phyloP scores from a whole-genome alignment of 2,888 invertebrate species.

The Pyrgus malvae region DNA sequence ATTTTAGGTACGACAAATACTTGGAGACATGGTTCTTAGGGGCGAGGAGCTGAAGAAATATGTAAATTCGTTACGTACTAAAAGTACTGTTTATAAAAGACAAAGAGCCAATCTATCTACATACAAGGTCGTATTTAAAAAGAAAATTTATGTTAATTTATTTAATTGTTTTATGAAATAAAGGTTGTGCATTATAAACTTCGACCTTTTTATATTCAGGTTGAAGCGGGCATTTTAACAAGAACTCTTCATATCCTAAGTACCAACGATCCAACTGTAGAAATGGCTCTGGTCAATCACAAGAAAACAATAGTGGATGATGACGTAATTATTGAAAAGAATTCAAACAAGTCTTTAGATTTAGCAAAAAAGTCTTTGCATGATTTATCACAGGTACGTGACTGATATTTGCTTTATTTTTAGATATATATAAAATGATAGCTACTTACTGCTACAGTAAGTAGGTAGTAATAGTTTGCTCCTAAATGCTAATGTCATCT shows the following conservation, averaged over 20 bases:
- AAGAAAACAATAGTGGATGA: slow-evolving; percentile 76
- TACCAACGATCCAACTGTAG: slow-evolving; percentile 77
- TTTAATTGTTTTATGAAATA: background rate
- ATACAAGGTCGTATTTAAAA: slow-evolving; percentile 84
- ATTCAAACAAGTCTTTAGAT: slow-evolving; percentile 51
- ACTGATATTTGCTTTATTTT: no score
- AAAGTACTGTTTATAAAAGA: slow-evolving; percentile 91
- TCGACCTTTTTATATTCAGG: no score
- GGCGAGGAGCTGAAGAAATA: slow-evolving; percentile 94
- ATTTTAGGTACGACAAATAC: slow-evolving; percentile 65
- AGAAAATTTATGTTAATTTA: no score
- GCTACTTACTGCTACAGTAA: no score
- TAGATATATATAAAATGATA: no score
- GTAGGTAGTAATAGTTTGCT: no score
- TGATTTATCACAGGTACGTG: slow-evolving; percentile 73
- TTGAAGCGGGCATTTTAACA: slow-evolving; percentile 88
- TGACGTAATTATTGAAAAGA: slow-evolving; percentile 81
- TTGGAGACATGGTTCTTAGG: slow-evolving; percentile 86
- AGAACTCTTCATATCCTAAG: slow-evolving; percentile 89
- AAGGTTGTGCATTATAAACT: no score
- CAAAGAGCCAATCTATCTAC: slow-evolving; percentile 89
- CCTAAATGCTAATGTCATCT: no score
- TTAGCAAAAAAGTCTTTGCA: slow-evolving; percentile 69
- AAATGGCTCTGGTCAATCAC: slow-evolving; percentile 75
- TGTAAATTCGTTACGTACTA: slow-evolving; percentile 89